phyloP scores from a whole-genome alignment of 1,140 invertebrate genomes.

The Diploscapter pachys region DNA sequence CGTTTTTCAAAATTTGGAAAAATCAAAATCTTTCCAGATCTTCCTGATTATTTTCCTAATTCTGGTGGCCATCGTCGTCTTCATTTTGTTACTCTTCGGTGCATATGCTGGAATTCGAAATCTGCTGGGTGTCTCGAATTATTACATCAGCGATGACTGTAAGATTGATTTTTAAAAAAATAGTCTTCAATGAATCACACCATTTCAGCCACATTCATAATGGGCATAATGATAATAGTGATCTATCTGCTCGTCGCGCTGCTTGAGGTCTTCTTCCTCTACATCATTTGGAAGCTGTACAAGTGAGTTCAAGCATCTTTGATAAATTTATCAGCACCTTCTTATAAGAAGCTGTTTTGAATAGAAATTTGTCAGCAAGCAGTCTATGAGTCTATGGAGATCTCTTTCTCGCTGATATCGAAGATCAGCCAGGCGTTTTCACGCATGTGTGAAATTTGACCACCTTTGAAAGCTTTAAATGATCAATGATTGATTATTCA shows the following conservation, averaged over 20 bases:
- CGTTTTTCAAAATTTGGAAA: not conserved
- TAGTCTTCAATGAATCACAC: not conserved
- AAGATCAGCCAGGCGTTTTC: no score
- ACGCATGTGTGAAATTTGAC: no score
- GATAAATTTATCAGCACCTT: not conserved
- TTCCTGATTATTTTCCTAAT: slow-evolving; percentile 57
- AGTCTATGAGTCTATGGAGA: no score
- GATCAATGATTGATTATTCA: no score
- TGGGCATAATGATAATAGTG: slow-evolving; percentile 54
- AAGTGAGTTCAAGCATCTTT: slow-evolving; percentile 38
- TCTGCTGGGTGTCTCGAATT: slow-evolving; percentile 54
- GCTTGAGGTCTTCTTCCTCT: slow-evolving; percentile 57
- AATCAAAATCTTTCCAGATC: slow-evolving; percentile 35
- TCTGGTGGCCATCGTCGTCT: slow-evolving; percentile 53
- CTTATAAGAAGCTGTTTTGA: not conserved
- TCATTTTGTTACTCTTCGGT: slow-evolving; percentile 51
- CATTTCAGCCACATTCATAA: slow-evolving; percentile 49
- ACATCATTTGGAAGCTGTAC: slow-evolving; percentile 56
- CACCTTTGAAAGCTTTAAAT: no score
- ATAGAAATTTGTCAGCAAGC: not conserved
- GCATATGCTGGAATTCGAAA: slow-evolving; percentile 52
- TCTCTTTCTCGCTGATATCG: no score
- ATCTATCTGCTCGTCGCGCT: slow-evolving; percentile 54
- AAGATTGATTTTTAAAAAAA: slow-evolving; percentile 17
- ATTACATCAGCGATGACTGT: slow-evolving; percentile 58